phyloP scores from a whole-genome alignment of 2,797 vertebrate species.

The Parauchenoglanis punctatus region DNA sequence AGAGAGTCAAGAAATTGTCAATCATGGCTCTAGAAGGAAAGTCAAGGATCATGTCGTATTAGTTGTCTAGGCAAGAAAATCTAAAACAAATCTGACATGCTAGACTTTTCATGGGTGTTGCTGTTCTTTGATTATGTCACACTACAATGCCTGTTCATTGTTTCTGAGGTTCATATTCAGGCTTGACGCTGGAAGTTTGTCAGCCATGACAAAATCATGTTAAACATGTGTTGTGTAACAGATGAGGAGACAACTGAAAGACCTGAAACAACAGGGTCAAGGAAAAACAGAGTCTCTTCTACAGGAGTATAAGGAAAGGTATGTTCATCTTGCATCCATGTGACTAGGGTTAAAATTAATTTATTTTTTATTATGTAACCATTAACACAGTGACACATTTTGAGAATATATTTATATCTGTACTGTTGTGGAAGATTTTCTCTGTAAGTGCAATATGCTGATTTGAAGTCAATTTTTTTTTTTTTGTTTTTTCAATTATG shows the following conservation, averaged over 20 bases:
- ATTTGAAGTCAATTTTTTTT: neutral
- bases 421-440: neutral
- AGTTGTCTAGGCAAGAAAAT: too few relatives aligned
- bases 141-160: too few relatives aligned
- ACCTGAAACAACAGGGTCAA: slow-evolving; percentile 65
- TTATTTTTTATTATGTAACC: neutral
- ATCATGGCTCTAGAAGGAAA: too few relatives aligned
- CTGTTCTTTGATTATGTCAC: too few relatives aligned
- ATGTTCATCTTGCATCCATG: slow-evolving; percentile 12
- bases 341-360: neutral
- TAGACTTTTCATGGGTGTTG: too few relatives aligned
- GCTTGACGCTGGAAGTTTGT: too few relatives aligned
- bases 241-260: slow-evolving; percentile 68
- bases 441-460: neutral
- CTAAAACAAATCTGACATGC: too few relatives aligned
- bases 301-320: slow-evolving; percentile 76
- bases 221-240: slow-evolving; percentile 43
- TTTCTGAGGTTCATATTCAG: too few relatives aligned
- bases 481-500: neutral
- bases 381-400: neutral
- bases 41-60: too few relatives aligned
- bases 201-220: too few relatives aligned
- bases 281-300: slow-evolving; percentile 63
- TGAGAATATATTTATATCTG: neutral
- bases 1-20: too few relatives aligned